Evolutionary conservation across 2,797 vertebrate genomes (phyloP), one percentile per base, ranked within the genome.

Genomic region (Sebastes kiyomatsui): DNA sequence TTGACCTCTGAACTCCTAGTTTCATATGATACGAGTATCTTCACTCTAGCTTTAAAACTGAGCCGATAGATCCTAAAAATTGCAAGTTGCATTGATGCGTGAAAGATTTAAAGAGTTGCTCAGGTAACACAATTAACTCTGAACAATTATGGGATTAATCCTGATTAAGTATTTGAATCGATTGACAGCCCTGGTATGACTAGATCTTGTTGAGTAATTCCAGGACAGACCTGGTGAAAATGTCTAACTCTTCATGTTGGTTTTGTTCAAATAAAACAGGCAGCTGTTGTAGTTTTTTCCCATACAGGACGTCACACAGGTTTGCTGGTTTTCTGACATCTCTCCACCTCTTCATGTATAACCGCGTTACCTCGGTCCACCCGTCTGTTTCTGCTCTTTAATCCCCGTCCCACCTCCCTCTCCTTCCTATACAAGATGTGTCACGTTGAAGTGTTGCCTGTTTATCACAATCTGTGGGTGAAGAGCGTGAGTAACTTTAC

Each of bases 401-500:
- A 79, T 81, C 82, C 79, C 8, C 77, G 20, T 84, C 79, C 79
- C 82, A 80, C 84, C 73, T 25, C 10, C 59, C 75, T 73, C 38
- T 69, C 33, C 2, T 46, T 55, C 65, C 77, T 38, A 33, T 59
- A 69, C 25, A 55, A 55, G 60, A 38, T 38, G 35, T 72, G 71
- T 83, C 85, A 81, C 8, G 1, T 0, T 69, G 61, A 74, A 66
- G 75, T 10, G 85, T 23, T 25, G 72, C 61, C 85, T 52, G 0
- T 82, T 75, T 77, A 79, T 87, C 84, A 68, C 16, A 12, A 65
- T 67, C 82, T 65, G 85, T 83, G 81, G 76, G 73, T 73, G 81
- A 81, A 66, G 78, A 2, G 67, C 0, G 66, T 82, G 83, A 85
- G 69, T 42, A 79, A 89, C 68, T 28, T 59, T 58, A 49, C 71